phyloP scores from a whole-genome alignment of 2,113 vertebrate genomes.

The Ctenomys sociabilis region DNA sequence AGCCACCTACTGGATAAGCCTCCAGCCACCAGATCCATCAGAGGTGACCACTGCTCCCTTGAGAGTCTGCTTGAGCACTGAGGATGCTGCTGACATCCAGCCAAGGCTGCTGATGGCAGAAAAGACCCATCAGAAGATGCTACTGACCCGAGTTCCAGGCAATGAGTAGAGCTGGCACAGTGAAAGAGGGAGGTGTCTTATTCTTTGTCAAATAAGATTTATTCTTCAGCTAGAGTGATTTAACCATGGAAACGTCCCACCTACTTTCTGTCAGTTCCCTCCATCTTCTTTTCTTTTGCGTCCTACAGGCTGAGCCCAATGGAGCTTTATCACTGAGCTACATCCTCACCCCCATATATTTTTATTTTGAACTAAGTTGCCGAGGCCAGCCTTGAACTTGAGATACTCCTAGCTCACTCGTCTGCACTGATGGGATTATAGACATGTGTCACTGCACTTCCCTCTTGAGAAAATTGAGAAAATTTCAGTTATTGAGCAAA shows the following conservation, averaged over 20 bases:
- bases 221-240: conserved; percentile 6
- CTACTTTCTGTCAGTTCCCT: neutral
- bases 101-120: neutral
- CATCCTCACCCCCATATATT: neutral
- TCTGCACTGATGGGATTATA: neutral
- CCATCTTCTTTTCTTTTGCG: neutral
- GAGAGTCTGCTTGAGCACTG: neutral
- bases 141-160: neutral
- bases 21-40: neutral
- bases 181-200: neutral
- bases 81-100: neutral
- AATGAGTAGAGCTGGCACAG: neutral
- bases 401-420: neutral
- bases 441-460: neutral
- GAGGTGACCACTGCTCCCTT: neutral
- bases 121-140: neutral
- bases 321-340: neutral
- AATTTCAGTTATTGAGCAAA: conserved; percentile 6
- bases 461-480: conserved; percentile 23
- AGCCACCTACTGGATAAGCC: neutral
- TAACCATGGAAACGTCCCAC: neutral
- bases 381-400: neutral
- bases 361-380: neutral
- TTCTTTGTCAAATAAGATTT: conserved; percentile 30
- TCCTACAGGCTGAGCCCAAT: neutral